Base-by-base conservation (phyloP, 2,888 invertebrate species). In the Dendrolimus pini region DNA sequence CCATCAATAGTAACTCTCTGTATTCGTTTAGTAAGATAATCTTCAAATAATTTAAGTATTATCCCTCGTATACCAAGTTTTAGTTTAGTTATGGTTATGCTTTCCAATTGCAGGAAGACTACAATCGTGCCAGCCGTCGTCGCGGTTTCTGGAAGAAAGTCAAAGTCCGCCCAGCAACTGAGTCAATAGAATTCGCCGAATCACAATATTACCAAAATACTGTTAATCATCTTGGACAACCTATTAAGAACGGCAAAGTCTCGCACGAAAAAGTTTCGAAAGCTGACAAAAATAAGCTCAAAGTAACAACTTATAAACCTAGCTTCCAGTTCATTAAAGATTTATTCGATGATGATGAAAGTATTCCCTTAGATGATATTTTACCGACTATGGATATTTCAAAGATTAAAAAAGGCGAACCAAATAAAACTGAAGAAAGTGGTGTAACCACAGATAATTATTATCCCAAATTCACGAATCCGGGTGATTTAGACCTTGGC, bases 121-220 rank as follows among this genome's bases (percentile, higher is more conserved):
- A 68, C 54, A 74, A 71, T 41, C 69, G 73, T 59, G 83, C 81
- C 63, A 70, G 73, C 56, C 83, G 91, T 60, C 92, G 94, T 60
- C 93, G 94, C 62, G 95, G 96, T 57, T 93, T 94, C 70, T 95
- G 96, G 93, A 95, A 95, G 70, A 93, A 94, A 64, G 93, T 95
- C 0, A 93, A 94, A 64, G 93, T 94, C 41, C 91, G 92, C 55
- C 92, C 93, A 7, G 82, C 75, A 54, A 74, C 83, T 7, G 96
- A 96, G 77, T 92, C 93, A 41, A 94, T 96, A 56, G 96, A 96
- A 72, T 93, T 93, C 0, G 96, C 96, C 0, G 96, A 96, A 78
- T 96, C 96, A 0, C 96, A 96, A 79, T 89, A 88, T 71, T 91
- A 90, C 68, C 64, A 79, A 3, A 94, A 94, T 71, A 92, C 95